Evolutionary conservation across 2,797 vertebrate genomes (phyloP), one percentile per base, ranked within the genome.

Genomic region (Lagodon rhomboides): DNA sequence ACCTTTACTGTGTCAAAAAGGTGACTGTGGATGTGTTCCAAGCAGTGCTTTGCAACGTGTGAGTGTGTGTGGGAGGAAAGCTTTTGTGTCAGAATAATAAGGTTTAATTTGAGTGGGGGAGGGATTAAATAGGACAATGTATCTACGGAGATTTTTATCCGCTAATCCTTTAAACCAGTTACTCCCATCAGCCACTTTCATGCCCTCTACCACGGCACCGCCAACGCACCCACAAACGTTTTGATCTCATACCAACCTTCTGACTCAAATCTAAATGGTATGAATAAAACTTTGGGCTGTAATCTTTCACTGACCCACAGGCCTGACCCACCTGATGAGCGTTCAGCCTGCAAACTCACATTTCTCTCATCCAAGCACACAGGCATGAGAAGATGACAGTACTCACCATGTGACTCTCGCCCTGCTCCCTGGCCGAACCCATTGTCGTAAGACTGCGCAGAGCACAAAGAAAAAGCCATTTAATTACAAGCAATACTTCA

Each of bases 401-500:
- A 93, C 98, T 98, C 96, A 99, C 98, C 98, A 68, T 99, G 98
- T 69, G 98, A 99, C 93, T 99, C 98, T 84, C 98, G 93, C 71
- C 97, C 98, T 27, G 97, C 95, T 94, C 98, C 98, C 87, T 99
- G 98, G 22, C 96, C 98, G 93, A 99, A 96, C 25, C 98, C 98
- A 55, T 95, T 98, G 94, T 99, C 98, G 0, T 99, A 99, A 0
- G 98, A 98, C 98, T 99, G 90, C 96, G 82, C 77, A 64, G 50
- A 74, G 22, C 50, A 80, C 23, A 80, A 51, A 76, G n/a, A 94
- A 63, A 89, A 60, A 22, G 12, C 3, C 30, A 54, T 61, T 69
- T 0, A 73, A 68, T 67, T 53, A 79, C 8, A 79, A 18, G 49
- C 34, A 27, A 60, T 49, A 51, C 4, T 60, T 69, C 11, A 55